Percentiles rank a stretch among this genome's conserved stretches.
Conservation (phyloP, 92 coral and sea anemone species). For the Hydrozoanthus gracilis region DNA sequence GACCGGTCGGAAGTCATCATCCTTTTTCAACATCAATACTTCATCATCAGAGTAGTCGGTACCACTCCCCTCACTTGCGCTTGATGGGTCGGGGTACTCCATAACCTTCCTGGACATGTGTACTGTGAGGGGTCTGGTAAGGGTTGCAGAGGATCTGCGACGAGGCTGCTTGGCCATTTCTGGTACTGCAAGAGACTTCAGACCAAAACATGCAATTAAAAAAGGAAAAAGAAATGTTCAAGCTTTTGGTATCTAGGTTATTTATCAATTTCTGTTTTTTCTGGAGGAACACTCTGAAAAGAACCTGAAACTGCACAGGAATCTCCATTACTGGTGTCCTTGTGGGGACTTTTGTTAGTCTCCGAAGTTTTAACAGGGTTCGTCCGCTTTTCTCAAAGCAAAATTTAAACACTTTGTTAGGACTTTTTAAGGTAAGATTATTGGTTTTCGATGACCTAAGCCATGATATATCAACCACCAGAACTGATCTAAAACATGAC, state of each 20-base stretch:
- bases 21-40: constrained; percentile 82
- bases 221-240: neutral
- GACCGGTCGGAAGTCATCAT: constrained; percentile 93
- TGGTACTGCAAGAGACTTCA: constrained; percentile 80
- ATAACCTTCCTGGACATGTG: constrained; percentile 95
- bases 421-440: too few species aligned
- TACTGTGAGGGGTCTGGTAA: constrained; percentile 85
- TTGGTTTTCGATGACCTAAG: too few species aligned
- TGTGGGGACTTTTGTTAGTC: too few species aligned
- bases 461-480: too few species aligned
- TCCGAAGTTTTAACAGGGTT: too few species aligned
- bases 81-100: constrained; percentile 72
- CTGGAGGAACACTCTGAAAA: too few species aligned
- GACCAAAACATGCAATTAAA: neutral
- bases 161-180: constrained; percentile 74
- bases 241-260: neutral
- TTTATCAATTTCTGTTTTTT: neutral
- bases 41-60: constrained; percentile 99
- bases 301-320: too few species aligned
- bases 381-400: too few species aligned
- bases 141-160: constrained; percentile 76
- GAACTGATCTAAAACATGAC: too few species aligned
- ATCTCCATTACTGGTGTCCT: too few species aligned
- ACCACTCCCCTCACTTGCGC: constrained; percentile 93
- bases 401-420: too few species aligned